Evolutionary conservation across 2,888 invertebrate genomes (phyloP), one percentile per base, ranked within the genome.

Genomic region (Polyploca ridens): DNA sequence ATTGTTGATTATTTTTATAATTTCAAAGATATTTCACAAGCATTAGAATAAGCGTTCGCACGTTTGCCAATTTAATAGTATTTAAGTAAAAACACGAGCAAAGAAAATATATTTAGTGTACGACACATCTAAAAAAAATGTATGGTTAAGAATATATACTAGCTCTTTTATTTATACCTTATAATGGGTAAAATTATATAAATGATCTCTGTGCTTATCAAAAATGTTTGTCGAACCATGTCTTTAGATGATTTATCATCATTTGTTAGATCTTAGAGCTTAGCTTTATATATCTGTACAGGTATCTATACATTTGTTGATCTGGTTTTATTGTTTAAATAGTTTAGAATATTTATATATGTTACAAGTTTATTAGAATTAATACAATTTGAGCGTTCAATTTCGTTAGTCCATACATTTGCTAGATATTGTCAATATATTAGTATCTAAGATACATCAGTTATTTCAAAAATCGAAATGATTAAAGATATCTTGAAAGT

Each of bases 291-390:
- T 75, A 75, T n/a, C 5, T 73, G 72, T 71, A 70, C 58, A 63
- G 64, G 65, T 27, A 27, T 27, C 27, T 79, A 75, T 81, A 81
- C 81, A 81, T 81, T 73, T 75, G 83, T 83, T 81, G n/a, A 10
- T 54, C 41, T 41, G 41, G 16, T 49, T 49, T n/a, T 54, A 19
- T 19, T 54, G 19, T 16, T 19, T 19, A 54, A 3, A 54, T 54
- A 54, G 54, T 54, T 54, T 54, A 54, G 67, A 54, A 54, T 54
- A 19, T 54, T 19, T 54, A 19, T 49, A 16, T 5, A 2, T 49
- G 16, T 49, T 49, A 49, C n/a, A 46, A 46, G 1, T 49, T 16
- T 54, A 54, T 54, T 54, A 54, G 54, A 54, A 19, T 54, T 54
- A 7, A 3, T 8, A 54, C 54, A 7, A 19, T 19, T 54, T 54